Evolutionary conservation across 2,113 vertebrate species (phyloP).

Genomic region (Pandion haliaetus): DNA sequence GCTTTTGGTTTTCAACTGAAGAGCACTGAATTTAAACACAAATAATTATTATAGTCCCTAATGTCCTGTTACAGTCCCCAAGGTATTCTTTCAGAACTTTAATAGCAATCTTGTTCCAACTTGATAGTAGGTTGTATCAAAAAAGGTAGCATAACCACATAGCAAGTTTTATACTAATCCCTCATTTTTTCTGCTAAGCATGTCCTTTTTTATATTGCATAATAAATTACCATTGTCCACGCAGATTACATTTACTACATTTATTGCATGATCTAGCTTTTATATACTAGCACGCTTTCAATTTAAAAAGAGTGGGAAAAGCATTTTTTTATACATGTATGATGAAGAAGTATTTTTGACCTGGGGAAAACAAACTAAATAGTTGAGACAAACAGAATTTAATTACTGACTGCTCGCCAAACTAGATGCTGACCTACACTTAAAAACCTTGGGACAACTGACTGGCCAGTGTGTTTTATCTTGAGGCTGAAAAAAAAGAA

Average conservation of each 20-base stretch:
- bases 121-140: background rate
- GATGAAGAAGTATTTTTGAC: background rate
- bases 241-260: background rate
- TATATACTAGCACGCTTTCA: background rate
- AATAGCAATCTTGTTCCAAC: background rate
- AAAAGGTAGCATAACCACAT: background rate
- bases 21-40: background rate
- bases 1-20: background rate
- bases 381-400: background rate
- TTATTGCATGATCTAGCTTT: background rate
- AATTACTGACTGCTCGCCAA: background rate
- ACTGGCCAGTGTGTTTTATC: background rate
- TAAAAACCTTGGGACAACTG: background rate
- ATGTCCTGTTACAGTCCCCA: background rate
- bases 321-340: background rate
- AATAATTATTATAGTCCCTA: background rate
- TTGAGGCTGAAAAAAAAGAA: background rate
- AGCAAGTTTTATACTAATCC: background rate
- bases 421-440: background rate
- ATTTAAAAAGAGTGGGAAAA: background rate
- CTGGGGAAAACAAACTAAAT: background rate
- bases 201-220: background rate
- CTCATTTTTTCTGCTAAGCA: background rate
- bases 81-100: background rate
- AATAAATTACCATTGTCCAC: background rate